These are phyloP conservation scores for Mythimna pallens DNA, from an alignment of 2,888 invertebrate genomes.

Conservation along the genomic window DNA sequence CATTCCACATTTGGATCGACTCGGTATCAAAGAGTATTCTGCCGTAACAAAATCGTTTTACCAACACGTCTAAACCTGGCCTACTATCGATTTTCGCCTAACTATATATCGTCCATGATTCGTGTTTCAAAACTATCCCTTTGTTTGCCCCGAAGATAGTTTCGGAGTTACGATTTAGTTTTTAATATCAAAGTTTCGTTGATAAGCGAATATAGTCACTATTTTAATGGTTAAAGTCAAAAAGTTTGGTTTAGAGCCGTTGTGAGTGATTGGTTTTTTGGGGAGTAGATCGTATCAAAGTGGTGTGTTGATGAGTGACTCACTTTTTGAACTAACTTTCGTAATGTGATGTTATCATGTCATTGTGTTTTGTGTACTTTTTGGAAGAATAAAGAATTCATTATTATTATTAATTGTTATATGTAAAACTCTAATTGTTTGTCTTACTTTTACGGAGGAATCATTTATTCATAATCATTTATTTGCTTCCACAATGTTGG, in stretches of 20 bases:
- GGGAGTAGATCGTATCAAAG: conserved; percentile 1
- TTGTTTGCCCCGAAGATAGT: conserved; percentile 38
- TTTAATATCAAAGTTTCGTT: conserved; percentile 52
- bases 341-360: too few relatives aligned
- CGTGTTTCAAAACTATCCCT: conserved; percentile 53
- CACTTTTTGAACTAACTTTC: too few relatives aligned
- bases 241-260: conserved; percentile 23
- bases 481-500: too few relatives aligned
- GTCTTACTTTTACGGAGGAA: neutral
- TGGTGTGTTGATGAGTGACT: neutral
- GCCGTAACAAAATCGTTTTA: neutral
- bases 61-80: neutral
- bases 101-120: conserved; percentile 19
- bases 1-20: neutral
- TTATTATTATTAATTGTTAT: too few relatives aligned
- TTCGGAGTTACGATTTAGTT: conserved; percentile 47
- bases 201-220: conserved; percentile 30
- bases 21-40: neutral
- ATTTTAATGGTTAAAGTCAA: conserved; percentile 17
- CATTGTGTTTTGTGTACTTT: too few relatives aligned
- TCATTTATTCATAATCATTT: neutral
- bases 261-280: conserved; percentile 12
- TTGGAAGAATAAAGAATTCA: too few relatives aligned
- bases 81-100: conserved; percentile 36
- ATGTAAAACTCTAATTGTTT: neutral